Evolutionary conservation across 2,113 vertebrate species (phyloP), one percentile per base, ranked within the genome.

Genomic region (Perca flavescens): DNA sequence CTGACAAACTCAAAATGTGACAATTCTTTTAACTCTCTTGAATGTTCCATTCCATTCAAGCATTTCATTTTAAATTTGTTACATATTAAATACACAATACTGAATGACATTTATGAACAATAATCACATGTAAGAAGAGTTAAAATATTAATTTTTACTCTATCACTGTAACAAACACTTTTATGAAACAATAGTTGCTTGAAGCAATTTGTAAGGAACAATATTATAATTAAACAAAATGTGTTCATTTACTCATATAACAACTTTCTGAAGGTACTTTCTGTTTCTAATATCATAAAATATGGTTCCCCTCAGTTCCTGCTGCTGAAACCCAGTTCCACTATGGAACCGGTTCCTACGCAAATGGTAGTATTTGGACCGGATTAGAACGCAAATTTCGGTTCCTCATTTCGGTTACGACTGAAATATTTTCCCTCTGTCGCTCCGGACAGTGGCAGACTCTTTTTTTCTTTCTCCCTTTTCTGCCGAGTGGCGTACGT

Each of bases 1-100:
- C 17, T 31, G 36, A 58, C 31, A 47, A 36, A 74, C 25, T 57
- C 43, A 31, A 34, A 67, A 77, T 50, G 47, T 68, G 43, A 36
- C 58, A 75, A 15, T 31, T 28, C 6, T 21, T 58, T 64, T 12
- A 10, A 47, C 22, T 61, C 19, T 25, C 1, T 36, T 64, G 12
- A 36, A 70, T n/a, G 12, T 19, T 2, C 16, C 10, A 47, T 40
- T 36, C 9, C 2, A 40, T 49, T 66, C 1, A n/a, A 71, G 3
- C 4, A n/a, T 49, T 22, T 34, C 1, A 47, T 16, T 60, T 78
- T 62, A 1, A 71, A 5, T 19, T 22, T 36, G 14, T 36, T 22
- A 17, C 7, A 15, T 1, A 49, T 28, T 21, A 25, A 40, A 28
- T 9, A 64, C 36, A 57, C 21, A 15, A 19, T 36, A 36, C 4